phyloP scores from a whole-genome alignment of 1,140 invertebrate genomes.

The Macrotrachela quadricornifera region DNA sequence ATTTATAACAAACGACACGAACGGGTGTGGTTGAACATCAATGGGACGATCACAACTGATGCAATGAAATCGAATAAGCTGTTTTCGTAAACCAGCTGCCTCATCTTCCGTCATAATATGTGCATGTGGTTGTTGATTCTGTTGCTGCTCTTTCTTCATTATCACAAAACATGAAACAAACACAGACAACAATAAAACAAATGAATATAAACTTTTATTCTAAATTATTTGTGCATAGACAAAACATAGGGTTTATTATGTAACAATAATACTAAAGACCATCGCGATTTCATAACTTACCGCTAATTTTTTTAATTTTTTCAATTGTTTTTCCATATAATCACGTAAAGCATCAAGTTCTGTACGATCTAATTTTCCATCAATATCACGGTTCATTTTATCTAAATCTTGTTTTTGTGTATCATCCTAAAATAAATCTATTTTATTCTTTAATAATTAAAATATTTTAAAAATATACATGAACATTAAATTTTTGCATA shows the following conservation, averaged over 20 bases:
- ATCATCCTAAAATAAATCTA: conserved; percentile 14
- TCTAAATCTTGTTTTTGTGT: conserved; percentile 18
- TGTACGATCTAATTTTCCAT: conserved; percentile 24
- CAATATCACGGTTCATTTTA: conserved; percentile 21
- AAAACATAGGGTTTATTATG: too few species aligned
- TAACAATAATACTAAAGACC: too few species aligned
- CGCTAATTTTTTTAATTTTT: conserved; percentile 7
- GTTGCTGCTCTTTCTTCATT: conserved; percentile 17
- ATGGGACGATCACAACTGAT: conserved; percentile 28
- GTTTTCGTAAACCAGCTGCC: conserved; percentile 27
- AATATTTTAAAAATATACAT: background rate
- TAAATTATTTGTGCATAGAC: too few species aligned
- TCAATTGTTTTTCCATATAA: conserved; percentile 23
- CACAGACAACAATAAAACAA: background rate
- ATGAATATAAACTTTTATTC: too few species aligned
- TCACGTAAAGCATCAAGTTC: conserved; percentile 24
- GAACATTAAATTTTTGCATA: background rate
- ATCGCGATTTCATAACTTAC: too few species aligned
- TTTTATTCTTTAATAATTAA: background rate
- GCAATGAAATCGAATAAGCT: conserved; percentile 27
- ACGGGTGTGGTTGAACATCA: conserved; percentile 20
- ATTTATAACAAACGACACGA: conserved; percentile 3
- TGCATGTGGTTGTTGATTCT: conserved; percentile 7
- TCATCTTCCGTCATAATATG: conserved; percentile 17
- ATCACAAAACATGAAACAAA: conserved; percentile 14